Percentiles rank a stretch among this genome's conserved stretches.
Conservation (phyloP, 2,888 invertebrate genomes). For the Salticus scenicus region DNA sequence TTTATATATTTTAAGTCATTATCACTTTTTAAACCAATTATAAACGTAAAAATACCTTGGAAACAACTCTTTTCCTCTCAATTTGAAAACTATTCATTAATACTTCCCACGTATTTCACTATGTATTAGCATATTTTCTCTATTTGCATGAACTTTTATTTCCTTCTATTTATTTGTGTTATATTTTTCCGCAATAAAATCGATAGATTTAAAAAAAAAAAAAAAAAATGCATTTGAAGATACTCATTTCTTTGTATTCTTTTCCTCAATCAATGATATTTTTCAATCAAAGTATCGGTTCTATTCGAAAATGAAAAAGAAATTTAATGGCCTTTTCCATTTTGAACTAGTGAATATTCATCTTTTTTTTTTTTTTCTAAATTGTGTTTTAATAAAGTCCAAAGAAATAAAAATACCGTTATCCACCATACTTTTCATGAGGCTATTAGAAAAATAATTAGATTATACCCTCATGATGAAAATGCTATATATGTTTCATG, state of each 20-base stretch:
- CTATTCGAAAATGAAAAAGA: conserved; percentile 15
- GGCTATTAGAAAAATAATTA: conserved; percentile 14
- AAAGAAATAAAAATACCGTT: background rate
- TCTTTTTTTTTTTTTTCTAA: background rate
- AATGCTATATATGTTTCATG: background rate
- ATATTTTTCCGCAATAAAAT: background rate
- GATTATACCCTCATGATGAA: conserved; percentile 9
- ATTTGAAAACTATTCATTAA: conserved; percentile 37
- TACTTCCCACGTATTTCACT: conserved; percentile 22
- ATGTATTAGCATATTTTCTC: conserved; percentile 50
- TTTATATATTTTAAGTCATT: background rate
- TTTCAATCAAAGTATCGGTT: conserved; percentile 26
- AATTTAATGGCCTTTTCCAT: conserved; percentile 23
- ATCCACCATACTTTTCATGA: conserved; percentile 9
- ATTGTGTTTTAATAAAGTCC: conserved; percentile 1
- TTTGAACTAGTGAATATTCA: conserved; percentile 19
- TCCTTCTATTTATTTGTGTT: background rate
- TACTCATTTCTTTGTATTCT: background rate
- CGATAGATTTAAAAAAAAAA: background rate
- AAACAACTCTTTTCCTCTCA: conserved; percentile 4
- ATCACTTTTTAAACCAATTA: background rate
- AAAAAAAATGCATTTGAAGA: background rate
- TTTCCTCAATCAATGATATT: conserved; percentile 14
- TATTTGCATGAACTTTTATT: conserved; percentile 22
- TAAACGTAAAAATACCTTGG: background rate